Base-by-base conservation (phyloP, 2,113 vertebrate genomes). In the Oreochromis spilurus region DNA sequence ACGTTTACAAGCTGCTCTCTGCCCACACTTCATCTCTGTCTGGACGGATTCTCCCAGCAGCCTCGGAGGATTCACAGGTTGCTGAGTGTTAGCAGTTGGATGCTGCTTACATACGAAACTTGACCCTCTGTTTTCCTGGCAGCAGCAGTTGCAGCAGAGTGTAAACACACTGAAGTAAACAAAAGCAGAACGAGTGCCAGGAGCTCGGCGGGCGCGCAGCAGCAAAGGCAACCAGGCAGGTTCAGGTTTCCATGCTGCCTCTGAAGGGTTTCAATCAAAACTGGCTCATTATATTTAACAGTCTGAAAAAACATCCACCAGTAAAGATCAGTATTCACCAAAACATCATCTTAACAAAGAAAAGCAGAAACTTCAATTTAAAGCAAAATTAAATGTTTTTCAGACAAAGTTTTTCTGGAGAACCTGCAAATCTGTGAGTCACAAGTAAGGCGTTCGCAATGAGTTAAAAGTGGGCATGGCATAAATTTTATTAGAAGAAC, bases 1-100 rank as follows among this genome's bases (percentile, higher is more conserved):
- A 65, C 50, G 16, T 89, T 91, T 79, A 89, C 80, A 83, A 58
- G 84, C 86, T 78, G 55, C 70, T 83, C 83, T 60, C 84, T 85
- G 84, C 62, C 75, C 54, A 78, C 82, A 40, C 81, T 77, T 72
- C 13, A 6, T 92, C 91, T 81, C 57, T 50, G 17, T 43, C 84
- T 75, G 81, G 48, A 79, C 5, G 57, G 89, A 78, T 17, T 88
- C 70, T 81, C 36, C 87, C 91, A 80, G 86, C 52, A 81, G 58
- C 78, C 79, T 45, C 21, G 3, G 77, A 82, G 83, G 84, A 67
- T 52, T 83, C 29, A 45, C 48, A 65, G 60, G 52, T 62, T 62
- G 79, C 82, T 70, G 86, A 81, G 81, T 6, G 29, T 54, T 29
- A 40, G 58, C 38, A 31, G 55, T 31, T 5, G 14, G 55, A 55